Base-by-base conservation (phyloP, 2,888 invertebrate genomes). In the Eupeodes latifasciatus region DNA sequence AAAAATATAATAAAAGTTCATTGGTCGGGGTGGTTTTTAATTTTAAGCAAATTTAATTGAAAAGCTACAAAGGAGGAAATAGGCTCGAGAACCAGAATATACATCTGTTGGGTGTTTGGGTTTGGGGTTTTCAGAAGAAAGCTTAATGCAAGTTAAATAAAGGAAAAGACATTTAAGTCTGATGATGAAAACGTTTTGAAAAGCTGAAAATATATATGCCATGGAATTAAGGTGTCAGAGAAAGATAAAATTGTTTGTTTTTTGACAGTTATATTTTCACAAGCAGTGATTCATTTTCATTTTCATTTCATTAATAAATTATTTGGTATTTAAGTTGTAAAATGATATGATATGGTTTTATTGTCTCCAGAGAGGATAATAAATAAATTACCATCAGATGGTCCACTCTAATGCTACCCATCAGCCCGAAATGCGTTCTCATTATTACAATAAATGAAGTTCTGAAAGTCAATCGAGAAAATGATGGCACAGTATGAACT, bases 1-100 rank as follows among this genome's bases (percentile, higher is more conserved):
- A 57, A 49, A 27, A 67, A 27, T 67, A 51, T 34, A 27, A 12
- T 10, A 16, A 0, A 44, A 16, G 9, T 62, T 0, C 40, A 40
- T 40, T 7, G 16, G 40, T 19, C 19, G n/a, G n/a, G 34, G 4
- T 40, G 44, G 57, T 27, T 44, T 40, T 55, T 44, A 19, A 27
- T 44, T 57, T 9, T 27, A 14, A 19, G 40, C 14, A n/a, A 57
- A 71, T 55, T 71, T 71, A 71, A 71, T 71, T 71, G 71, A 71
- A 71, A 71, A 57, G 16, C 11, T 40, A 12, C 44, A 14, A 16
- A 69, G 16, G 40, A 51, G 1, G 40, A 36, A 55, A 55, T 55
- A 19, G 51, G 14, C 51, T 40, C 9, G 40, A 53, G 11, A 34
- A 2, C 34, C 34, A 36, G 11, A 69, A 12, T 12, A n/a, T 16